Percentiles rank a stretch among this genome's conserved stretches.
These are phyloP conservation scores for Huso huso DNA, from an alignment of 2,797 vertebrate genomes.

Conservation along the genomic window DNA sequence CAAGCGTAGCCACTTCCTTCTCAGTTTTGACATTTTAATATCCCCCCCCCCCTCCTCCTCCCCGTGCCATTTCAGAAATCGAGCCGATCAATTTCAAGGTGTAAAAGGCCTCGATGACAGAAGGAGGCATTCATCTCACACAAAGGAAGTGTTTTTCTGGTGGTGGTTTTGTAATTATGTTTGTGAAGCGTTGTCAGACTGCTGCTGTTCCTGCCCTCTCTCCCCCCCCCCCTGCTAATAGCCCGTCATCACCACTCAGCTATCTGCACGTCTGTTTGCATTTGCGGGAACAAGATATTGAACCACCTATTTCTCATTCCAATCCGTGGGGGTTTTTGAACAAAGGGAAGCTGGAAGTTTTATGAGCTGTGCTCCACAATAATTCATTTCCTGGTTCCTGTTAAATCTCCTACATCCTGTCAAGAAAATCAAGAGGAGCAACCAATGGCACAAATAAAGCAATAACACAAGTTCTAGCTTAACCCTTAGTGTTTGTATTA, in stretches of 20 bases:
- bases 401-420: no score
- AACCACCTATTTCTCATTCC: constrained; percentile 19
- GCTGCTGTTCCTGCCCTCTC: constrained; percentile 9
- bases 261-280: constrained; percentile 31
- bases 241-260: constrained; percentile 24
- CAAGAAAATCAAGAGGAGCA: no score
- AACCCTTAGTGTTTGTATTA: no score
- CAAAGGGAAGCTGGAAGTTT: no score
- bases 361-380: no score
- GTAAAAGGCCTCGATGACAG: constrained; percentile 48
- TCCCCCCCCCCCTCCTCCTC: not conserved
- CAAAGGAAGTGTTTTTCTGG: constrained; percentile 6
- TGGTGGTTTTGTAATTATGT: constrained; percentile 31
- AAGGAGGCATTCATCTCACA: constrained; percentile 26
- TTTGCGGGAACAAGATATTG: constrained; percentile 21
- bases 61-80: constrained; percentile 38
- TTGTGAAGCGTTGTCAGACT: constrained; percentile 27
- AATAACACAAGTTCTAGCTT: no score
- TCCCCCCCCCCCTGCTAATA: constrained; percentile 20
- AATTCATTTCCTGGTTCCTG: no score
- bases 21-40: constrained; percentile 28
- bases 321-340: not conserved
- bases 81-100: constrained; percentile 36
- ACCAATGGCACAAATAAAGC: no score
- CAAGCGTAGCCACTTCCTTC: not conserved